Evolutionary conservation across 2,113 vertebrate species (phyloP).

Genomic region (Glaucomys volans): DNA sequence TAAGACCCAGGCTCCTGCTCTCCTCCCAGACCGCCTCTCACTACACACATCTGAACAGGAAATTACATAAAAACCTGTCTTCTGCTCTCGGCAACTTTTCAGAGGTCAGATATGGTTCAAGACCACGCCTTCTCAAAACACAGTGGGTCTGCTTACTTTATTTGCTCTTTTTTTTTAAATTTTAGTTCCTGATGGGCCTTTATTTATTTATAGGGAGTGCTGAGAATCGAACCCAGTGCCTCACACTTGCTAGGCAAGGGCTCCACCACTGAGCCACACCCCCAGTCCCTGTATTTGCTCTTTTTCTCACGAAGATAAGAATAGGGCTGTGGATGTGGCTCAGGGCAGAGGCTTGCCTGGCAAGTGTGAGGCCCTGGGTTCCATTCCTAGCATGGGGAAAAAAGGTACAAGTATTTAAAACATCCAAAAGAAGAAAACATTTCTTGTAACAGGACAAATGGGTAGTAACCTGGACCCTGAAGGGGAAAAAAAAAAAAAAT

Average conservation of each 20-base stretch:
- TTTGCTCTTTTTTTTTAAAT: neutral
- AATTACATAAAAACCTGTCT: constrained; percentile 9
- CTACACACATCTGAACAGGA: neutral
- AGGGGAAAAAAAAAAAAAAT: neutral
- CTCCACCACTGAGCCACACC: no score
- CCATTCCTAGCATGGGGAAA: no score
- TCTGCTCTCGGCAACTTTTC: neutral
- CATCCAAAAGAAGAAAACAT: neutral
- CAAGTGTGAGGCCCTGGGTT: no score
- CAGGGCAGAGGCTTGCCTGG: no score
- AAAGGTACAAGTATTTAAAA: neutral
- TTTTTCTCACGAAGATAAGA: neutral
- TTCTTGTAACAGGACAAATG: neutral
- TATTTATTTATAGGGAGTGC: no score
- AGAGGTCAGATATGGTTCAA: neutral
- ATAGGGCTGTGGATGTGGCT: neutral
- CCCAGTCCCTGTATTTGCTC: no score
- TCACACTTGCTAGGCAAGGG: no score
- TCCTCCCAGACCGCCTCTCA: neutral
- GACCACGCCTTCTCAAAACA: neutral
- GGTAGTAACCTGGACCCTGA: neutral
- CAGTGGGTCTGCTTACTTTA: neutral
- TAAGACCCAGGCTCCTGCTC: neutral
- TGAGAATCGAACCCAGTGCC: no score
- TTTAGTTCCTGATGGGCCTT: no score